Base-by-base conservation (phyloP, 2,888 invertebrate species). In the Teleogryllus oceanicus region DNA sequence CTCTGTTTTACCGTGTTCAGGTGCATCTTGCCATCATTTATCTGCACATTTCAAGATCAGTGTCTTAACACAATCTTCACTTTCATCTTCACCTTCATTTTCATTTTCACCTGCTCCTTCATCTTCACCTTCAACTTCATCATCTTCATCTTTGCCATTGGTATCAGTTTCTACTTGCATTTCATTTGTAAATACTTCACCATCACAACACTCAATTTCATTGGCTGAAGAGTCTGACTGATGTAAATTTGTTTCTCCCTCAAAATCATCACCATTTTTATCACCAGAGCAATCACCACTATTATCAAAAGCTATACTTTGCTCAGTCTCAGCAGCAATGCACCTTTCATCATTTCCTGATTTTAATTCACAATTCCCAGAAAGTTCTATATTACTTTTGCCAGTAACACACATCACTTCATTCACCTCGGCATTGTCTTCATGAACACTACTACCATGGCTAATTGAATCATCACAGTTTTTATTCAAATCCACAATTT, bases 81-180 rank as follows among this genome's bases (percentile, higher is more conserved):
- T 81, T 78, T 85, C 85, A 18, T 84, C 83, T 75, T 85, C 84
- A 75, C 83, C 83, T 20, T 84, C 82, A 50, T 79, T 80, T 49
- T 80, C 77, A 11, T 79, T 80, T 49, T 80, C 77, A 11, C 81
- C 81, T 78, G 81, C 82, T 51, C 82, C 82, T 18, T 83, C 82
- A 16, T 84, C 84, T 10, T 84, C 84, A 62, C 82, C 82, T 18
- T 83, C 82, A 16, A 84, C 84, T 10, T 84, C 84, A 62, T 84
- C 83, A 74, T 84, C 84, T 16, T 83, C 84, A 50, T 82, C 83
- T 37, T 83, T 82, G n/a, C 83, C 84, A 62, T 83, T 84, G 50
- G 37, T 37, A 37, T 37, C 74, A 80, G 81, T 1, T 82, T 80
- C 2, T 83, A 62, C 62, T 18, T 62, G 16, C 13, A 18, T 62